Percentiles rank a stretch among this genome's conserved stretches.
Conservation (phyloP, 2,113 vertebrate species). For the Triplophysa rosa region DNA sequence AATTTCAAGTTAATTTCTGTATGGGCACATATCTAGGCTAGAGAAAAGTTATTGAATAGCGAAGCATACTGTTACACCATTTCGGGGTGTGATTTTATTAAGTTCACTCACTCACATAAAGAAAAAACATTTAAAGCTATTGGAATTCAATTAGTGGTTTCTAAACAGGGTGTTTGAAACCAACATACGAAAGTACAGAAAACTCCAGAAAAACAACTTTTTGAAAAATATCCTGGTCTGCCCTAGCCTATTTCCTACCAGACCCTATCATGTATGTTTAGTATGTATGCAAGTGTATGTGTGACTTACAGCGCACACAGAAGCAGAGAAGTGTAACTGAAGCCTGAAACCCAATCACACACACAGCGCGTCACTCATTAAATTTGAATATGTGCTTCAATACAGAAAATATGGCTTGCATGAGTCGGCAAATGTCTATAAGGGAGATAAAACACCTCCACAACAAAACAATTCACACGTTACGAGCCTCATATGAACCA, state of each 20-base stretch:
- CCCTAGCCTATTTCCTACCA: neutral
- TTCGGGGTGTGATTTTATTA: too few species aligned
- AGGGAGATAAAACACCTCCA: neutral
- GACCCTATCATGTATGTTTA: constrained; percentile 13
- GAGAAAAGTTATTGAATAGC: too few species aligned
- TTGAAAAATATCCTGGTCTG: too few species aligned
- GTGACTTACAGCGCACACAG: constrained; percentile 31
- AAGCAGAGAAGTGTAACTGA: constrained; percentile 64
- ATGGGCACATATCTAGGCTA: too few species aligned
- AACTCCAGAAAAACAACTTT: too few species aligned
- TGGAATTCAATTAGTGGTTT: too few species aligned
- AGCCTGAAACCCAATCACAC: constrained; percentile 71
- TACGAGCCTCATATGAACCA: neutral
- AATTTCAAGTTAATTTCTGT: too few species aligned
- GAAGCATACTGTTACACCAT: too few species aligned
- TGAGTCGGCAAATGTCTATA: constrained; percentile 4
- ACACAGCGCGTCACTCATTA: constrained; percentile 68
- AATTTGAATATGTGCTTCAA: constrained; percentile 69
- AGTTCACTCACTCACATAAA: too few species aligned
- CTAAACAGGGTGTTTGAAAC: too few species aligned
- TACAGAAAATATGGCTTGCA: constrained; percentile 37
- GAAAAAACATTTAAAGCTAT: too few species aligned
- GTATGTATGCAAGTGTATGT: constrained; percentile 19
- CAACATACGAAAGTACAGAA: too few species aligned
- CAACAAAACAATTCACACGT: neutral